Conservation (phyloP, 2,113 vertebrate genomes). For the Alces alces region DNA sequence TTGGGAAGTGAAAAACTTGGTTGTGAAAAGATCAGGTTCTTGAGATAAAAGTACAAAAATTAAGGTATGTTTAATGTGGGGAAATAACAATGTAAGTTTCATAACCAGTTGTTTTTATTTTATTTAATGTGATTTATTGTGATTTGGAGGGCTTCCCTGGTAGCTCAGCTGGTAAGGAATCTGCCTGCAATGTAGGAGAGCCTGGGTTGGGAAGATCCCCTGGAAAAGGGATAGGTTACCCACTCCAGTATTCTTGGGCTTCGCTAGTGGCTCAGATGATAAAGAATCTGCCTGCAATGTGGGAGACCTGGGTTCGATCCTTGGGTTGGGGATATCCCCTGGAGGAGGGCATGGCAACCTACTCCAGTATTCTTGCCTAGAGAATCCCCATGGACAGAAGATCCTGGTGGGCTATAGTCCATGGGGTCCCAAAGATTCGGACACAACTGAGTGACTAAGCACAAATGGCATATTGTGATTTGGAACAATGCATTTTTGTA, state of each 20-base stretch:
- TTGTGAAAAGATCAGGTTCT: background rate
- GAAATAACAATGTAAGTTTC: background rate
- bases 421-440: background rate
- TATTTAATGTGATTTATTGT: background rate
- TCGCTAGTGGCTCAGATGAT: background rate
- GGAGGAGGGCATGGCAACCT: background rate
- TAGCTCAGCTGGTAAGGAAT: background rate
- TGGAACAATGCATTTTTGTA: background rate
- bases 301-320: background rate
- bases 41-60: background rate
- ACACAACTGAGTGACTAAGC: background rate
- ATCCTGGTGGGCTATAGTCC: background rate
- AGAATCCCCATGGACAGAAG: background rate
- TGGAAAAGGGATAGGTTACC: background rate
- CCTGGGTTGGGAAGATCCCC: background rate
- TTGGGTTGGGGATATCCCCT: background rate
- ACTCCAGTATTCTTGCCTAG: background rate
- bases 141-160: background rate
- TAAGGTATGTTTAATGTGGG: background rate
- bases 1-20: background rate
- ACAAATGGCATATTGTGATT: background rate
- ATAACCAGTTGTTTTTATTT: background rate
- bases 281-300: background rate
- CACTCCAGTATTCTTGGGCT: background rate
- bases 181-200: background rate